phyloP scores from a whole-genome alignment of 1,140 invertebrate genomes.

The Drosophila mojavensis region DNA sequence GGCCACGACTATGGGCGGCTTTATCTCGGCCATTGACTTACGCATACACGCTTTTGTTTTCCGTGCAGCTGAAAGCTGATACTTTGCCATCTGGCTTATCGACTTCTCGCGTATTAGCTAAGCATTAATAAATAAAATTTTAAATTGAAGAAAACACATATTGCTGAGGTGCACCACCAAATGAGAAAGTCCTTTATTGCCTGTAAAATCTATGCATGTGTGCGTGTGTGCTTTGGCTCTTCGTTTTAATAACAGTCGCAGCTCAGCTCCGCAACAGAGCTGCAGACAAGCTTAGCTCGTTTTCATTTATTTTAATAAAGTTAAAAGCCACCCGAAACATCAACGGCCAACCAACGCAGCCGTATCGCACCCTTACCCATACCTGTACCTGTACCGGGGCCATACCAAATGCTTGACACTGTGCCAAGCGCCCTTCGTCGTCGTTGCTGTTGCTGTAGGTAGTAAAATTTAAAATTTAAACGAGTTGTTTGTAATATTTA shows the following conservation, averaged over 20 bases:
- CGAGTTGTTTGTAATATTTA: conserved; percentile 38
- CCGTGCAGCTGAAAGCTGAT: conserved; percentile 36
- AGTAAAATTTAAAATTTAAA: conserved; percentile 51
- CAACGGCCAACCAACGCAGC: conserved; percentile 6
- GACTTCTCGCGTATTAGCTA: conserved; percentile 56
- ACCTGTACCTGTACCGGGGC: no score
- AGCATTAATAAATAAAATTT: conserved; percentile 60
- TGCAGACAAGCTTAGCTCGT: conserved; percentile 18
- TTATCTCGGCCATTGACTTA: conserved; percentile 21
- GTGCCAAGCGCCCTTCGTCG: conserved; percentile 36
- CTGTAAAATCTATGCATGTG: background rate
- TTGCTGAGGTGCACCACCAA: background rate
- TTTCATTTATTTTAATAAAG: conserved; percentile 72
- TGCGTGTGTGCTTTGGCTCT: background rate
- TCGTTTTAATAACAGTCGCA: conserved; percentile 4
- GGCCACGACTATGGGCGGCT: background rate
- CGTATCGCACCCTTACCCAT: background rate
- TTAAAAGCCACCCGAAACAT: conserved; percentile 66
- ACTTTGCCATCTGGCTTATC: conserved; percentile 55
- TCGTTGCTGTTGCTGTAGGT: background rate
- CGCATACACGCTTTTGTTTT: conserved; percentile 8
- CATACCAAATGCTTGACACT: conserved; percentile 43
- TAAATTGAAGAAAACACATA: conserved; percentile 19
- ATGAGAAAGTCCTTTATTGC: background rate
- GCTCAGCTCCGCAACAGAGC: no score